These are phyloP conservation scores for Glyptemys insculpta DNA, from an alignment of 2,797 vertebrate species.

Conservation along the genomic window DNA sequence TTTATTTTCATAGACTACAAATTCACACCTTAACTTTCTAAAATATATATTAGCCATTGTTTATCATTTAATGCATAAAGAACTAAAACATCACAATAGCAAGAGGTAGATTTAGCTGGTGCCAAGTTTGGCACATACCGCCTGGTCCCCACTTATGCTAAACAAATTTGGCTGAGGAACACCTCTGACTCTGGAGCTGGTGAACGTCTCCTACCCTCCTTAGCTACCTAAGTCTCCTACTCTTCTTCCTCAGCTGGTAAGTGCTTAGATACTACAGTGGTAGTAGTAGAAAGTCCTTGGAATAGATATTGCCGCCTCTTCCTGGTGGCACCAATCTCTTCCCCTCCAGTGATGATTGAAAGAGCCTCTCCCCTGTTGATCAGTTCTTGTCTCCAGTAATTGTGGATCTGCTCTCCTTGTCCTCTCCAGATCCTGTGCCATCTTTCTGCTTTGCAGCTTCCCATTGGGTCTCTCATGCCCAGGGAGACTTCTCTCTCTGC, in stretches of 20 bases:
- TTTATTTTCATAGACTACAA: neutral
- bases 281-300: neutral
- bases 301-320: neutral
- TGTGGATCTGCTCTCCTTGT: conserved; percentile 5
- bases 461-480: conserved; percentile 38
- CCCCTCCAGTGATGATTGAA: neutral
- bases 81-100: neutral
- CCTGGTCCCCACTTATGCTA: neutral
- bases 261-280: neutral
- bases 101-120: conserved; percentile 47
- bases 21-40: neutral
- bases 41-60: neutral
- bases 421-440: conserved; percentile 37
- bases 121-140: conserved; percentile 36
- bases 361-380: conserved; percentile 29
- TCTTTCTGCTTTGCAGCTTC: conserved; percentile 46
- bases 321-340: neutral
- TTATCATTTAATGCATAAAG: neutral
- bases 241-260: conserved; percentile 54
- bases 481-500: conserved; percentile 50
- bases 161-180: conserved; percentile 53
- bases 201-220: conserved; percentile 56
- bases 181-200: conserved; percentile 7
- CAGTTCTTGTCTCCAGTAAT: neutral
- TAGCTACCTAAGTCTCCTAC: conserved; percentile 51